These are phyloP conservation scores for Paguma larvata DNA, from an alignment of 2,797 vertebrate species.

Conservation along the genomic window DNA sequence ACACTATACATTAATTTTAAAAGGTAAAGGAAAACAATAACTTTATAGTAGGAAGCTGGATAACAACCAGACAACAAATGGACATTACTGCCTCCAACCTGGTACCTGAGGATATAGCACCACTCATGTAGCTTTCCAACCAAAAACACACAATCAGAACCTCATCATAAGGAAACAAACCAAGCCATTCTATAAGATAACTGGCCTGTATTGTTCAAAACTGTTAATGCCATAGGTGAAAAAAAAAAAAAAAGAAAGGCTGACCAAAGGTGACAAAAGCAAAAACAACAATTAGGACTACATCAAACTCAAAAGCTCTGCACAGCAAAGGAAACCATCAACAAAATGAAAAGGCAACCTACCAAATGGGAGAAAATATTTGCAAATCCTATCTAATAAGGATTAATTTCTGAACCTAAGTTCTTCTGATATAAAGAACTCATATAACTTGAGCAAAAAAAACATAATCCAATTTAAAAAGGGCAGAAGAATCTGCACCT, in stretches of 20 bases:
- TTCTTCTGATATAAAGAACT: neutral
- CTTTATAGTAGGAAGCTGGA: neutral
- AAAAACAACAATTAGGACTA: neutral
- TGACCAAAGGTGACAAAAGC: neutral
- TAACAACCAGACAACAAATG: neutral
- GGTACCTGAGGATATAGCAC: neutral
- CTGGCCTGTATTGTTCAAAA: neutral
- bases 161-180: neutral
- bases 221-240: neutral
- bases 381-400: neutral
- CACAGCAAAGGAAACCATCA: neutral
- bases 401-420: neutral
- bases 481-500: neutral
- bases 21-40: neutral
- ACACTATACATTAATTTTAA: neutral
- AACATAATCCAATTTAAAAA: neutral
- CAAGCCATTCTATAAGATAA: neutral
- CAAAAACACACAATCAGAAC: neutral
- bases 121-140: neutral
- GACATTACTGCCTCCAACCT: neutral
- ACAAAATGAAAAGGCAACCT: neutral
- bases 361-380: neutral
- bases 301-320: neutral
- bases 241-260: neutral
- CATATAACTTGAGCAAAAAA: neutral